Conservation (phyloP, 2,888 invertebrate species). For the Tanytarsus gracilentus region DNA sequence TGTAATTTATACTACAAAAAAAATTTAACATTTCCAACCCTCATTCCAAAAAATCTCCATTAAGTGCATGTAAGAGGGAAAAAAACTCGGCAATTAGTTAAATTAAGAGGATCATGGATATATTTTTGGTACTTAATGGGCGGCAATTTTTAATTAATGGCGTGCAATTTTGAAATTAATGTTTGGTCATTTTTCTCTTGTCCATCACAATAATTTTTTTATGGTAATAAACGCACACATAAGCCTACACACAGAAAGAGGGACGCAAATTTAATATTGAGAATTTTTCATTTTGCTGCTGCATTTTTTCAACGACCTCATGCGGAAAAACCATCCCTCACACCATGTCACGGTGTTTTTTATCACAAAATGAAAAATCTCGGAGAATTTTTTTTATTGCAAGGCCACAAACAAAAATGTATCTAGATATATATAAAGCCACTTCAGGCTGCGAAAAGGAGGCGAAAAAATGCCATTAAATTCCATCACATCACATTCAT, state of each 20-base stretch:
- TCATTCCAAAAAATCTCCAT: no score
- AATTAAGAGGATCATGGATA: no score
- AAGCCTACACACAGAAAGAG: no score
- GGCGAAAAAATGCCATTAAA: constrained; percentile 22
- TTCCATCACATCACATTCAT: constrained; percentile 21
- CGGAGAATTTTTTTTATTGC: neutral
- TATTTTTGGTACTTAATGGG: no score
- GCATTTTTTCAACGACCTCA: no score
- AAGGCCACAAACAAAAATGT: neutral
- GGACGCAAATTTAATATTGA: no score
- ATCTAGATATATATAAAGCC: neutral
- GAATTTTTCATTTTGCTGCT: no score
- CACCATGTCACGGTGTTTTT: neutral
- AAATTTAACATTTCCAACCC: no score
- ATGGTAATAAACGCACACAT: no score
- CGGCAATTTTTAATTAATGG: constrained; percentile 3
- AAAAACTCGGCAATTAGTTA: constrained; percentile 8
- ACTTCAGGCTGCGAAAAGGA: constrained; percentile 15
- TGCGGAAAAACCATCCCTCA: neutral
- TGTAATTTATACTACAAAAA: no score
- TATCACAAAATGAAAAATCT: neutral
- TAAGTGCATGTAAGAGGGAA: neutral
- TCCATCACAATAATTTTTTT: neutral
- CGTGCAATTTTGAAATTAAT: constrained; percentile 4
- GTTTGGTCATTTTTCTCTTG: constrained; percentile 4